Conservation (phyloP, 2,888 invertebrate species). For the Cosmia trapezina region DNA sequence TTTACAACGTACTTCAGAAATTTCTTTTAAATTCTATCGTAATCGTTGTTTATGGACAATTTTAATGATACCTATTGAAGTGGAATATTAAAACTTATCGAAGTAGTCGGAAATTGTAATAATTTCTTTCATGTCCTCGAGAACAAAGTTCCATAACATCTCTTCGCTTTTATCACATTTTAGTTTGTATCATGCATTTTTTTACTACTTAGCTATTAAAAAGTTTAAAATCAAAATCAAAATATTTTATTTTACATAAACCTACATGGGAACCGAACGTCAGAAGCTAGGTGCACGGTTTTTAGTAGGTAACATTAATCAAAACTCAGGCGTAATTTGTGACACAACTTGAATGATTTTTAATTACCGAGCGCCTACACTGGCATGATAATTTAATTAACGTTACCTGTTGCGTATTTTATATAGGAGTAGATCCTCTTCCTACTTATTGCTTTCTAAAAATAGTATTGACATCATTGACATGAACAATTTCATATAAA, state of each 20-base stretch:
- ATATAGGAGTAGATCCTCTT: not conserved
- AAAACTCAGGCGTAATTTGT: not conserved
- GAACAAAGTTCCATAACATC: not conserved
- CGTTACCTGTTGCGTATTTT: constrained; percentile 40
- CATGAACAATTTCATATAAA: too few relatives aligned
- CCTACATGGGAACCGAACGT: too few relatives aligned
- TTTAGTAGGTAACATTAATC: not conserved
- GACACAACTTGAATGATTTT: constrained; percentile 1
- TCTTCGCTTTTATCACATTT: not conserved
- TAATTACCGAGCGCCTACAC: constrained; percentile 8
- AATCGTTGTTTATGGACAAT: constrained; percentile 4
- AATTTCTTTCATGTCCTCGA: not conserved
- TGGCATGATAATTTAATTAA: constrained; percentile 12
- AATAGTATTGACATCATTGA: not conserved
- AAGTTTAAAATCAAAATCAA: too few relatives aligned
- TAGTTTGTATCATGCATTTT: not conserved
- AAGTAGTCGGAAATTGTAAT: not conserved
- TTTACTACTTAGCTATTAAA: not conserved
- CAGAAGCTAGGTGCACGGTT: too few relatives aligned
- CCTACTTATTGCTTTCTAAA: not conserved
- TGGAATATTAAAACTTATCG: not conserved
- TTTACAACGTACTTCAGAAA: constrained; percentile 4
- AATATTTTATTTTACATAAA: too few relatives aligned
- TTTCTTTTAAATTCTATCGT: constrained; percentile 12
- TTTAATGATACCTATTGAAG: constrained; percentile 1